A percentile compares a stretch with the other conserved stretches of the same genome.
Evolutionary conservation across 2,797 vertebrate species (phyloP).

Genomic region (Luscinia luscinia): DNA sequence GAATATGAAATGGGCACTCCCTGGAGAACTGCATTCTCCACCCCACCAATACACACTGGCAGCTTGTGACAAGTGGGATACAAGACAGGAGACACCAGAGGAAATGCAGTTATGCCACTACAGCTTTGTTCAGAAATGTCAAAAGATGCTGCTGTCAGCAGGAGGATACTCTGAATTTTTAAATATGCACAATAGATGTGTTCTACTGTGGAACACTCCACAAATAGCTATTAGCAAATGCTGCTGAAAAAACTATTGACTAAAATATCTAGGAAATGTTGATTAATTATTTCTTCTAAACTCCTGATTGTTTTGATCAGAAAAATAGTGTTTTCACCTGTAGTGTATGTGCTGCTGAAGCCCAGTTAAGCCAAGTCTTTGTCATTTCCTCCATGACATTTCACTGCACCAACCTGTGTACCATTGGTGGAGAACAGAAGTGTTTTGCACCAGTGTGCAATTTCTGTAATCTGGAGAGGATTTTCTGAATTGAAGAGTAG

Average conservation of each 20-base stretch:
- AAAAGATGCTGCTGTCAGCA: background rate
- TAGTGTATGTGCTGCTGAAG: background rate
- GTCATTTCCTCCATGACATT: background rate
- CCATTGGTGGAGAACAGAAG: background rate
- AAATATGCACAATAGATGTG: background rate
- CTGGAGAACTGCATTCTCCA: background rate
- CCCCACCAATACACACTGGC: background rate
- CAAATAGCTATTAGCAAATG: background rate
- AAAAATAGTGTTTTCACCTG: background rate
- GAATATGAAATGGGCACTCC: constrained; percentile 25
- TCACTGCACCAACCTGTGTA: background rate
- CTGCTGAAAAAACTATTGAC: background rate
- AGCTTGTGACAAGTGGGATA: background rate
- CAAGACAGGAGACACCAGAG: background rate
- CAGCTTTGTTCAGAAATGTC: constrained; percentile 3
- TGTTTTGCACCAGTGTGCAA: background rate
- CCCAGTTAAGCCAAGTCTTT: background rate
- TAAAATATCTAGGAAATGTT: accelerated
- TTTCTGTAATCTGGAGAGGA: background rate
- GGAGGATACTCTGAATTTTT: background rate
- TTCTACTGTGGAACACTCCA: background rate
- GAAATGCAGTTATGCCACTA: background rate
- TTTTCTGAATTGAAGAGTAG: background rate
- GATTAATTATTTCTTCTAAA: background rate
- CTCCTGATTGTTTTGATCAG: background rate